A percentile compares a stretch with the other conserved stretches of the same genome.
Evolutionary conservation across 1,140 invertebrate species (phyloP).

Genomic region (Asobara japonica): DNA sequence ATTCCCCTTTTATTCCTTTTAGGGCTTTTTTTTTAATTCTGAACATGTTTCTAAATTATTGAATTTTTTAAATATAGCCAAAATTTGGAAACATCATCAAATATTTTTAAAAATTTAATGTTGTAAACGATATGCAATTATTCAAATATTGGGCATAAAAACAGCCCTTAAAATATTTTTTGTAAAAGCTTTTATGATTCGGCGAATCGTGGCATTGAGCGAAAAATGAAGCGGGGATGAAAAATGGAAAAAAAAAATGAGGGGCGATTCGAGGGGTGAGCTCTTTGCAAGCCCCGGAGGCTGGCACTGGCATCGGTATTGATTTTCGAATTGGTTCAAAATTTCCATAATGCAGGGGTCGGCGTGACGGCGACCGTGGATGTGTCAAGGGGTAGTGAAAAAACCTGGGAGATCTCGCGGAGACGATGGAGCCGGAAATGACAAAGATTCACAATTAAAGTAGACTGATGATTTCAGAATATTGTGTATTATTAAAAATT

Average conservation of each 20-base stretch:
- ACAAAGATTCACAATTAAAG: background rate
- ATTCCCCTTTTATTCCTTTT: no score
- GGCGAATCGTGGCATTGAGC: background rate
- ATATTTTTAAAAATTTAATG: no score
- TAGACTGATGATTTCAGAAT: no score
- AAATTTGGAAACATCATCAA: no score
- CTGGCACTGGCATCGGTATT: slow-evolving; percentile 54
- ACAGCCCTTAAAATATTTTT: no score
- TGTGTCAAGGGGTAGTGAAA: background rate
- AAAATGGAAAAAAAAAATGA: slow-evolving; percentile 25
- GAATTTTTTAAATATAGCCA: no score
- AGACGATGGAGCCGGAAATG: background rate
- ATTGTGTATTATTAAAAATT: no score
- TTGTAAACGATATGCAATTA: no score
- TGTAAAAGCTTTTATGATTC: no score
- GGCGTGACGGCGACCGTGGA: slow-evolving; percentile 13
- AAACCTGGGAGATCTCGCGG: background rate
- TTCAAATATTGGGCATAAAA: no score
- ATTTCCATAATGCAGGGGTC: slow-evolving; percentile 60
- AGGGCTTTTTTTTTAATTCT: no score
- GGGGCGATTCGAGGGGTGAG: slow-evolving; percentile 41
- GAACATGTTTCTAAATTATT: no score
- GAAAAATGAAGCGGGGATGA: background rate
- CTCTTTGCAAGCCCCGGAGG: slow-evolving; percentile 43
- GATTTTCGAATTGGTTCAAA: slow-evolving; percentile 66